Percentiles rank a stretch among this genome's conserved stretches.
Evolutionary conservation across 2,797 vertebrate genomes (phyloP).

Genomic region (Gymnoscopelus braueri): DNA sequence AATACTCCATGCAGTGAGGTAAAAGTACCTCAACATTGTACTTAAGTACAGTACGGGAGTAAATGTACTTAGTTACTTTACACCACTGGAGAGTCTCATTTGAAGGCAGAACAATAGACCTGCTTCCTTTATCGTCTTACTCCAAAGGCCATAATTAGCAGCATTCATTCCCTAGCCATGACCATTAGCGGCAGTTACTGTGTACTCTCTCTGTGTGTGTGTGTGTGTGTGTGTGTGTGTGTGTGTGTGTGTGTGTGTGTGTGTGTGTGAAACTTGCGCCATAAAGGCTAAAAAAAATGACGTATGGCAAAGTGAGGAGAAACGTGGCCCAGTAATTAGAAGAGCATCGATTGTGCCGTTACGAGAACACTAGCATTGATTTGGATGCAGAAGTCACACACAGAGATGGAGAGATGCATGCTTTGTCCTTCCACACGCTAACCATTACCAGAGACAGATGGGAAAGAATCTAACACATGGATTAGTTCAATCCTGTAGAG

Average conservation of each 20-base stretch:
- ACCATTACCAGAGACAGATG: slow-evolving; percentile 6
- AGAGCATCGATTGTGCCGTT: slow-evolving; percentile 1
- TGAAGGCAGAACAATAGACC: background rate
- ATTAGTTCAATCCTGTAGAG: slow-evolving; percentile 11
- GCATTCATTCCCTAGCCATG: slow-evolving; percentile 2
- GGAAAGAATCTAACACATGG: slow-evolving; percentile 8
- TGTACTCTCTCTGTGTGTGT: background rate
- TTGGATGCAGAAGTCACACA: background rate
- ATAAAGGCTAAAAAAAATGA: background rate
- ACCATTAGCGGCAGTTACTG: background rate
- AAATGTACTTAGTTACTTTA: no score
- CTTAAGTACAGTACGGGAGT: no score
- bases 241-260: slow-evolving; percentile 2
- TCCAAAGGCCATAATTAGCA: background rate
- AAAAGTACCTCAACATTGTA: no score
- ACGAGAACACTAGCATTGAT: slow-evolving; percentile 8
- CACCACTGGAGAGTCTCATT: no score
- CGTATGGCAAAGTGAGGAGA: background rate
- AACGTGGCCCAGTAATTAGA: background rate
- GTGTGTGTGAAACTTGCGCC: background rate
- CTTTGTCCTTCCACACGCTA: background rate
- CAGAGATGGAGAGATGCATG: background rate
- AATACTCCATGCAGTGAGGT: no score
- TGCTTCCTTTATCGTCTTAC: background rate
- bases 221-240: background rate